A percentile compares a stretch with the other conserved stretches of the same genome.
Conservation (phyloP, 1,140 invertebrate genomes). For the Leptonema lineaticorne region DNA sequence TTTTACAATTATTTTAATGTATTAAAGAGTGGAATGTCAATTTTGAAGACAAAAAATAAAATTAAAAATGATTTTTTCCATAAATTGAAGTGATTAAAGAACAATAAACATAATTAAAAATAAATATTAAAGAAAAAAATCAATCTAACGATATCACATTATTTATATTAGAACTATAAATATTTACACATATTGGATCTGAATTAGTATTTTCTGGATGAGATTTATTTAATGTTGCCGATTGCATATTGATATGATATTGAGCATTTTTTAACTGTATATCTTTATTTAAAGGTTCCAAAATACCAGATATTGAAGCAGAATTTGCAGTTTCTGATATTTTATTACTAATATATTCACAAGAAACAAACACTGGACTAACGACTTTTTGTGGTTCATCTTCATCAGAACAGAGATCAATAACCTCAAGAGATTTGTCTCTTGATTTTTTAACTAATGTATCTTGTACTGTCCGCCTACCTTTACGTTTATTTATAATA, state of each 20-base stretch:
- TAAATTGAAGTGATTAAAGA: no score
- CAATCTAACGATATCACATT: slow-evolving; percentile 37
- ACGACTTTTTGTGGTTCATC: slow-evolving; percentile 53
- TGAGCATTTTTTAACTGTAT: slow-evolving; percentile 27
- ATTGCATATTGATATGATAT: not conserved
- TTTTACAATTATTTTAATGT: no score
- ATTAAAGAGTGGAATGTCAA: no score
- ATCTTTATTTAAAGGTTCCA: slow-evolving; percentile 45
- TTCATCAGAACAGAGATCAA: slow-evolving; percentile 57
- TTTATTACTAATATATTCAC: slow-evolving; percentile 12
- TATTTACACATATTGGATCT: slow-evolving; percentile 21
- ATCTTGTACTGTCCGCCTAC: not conserved
- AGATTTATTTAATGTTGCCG: not conserved
- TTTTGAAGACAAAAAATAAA: not conserved
- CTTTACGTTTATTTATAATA: not conserved
- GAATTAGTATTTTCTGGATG: not conserved
- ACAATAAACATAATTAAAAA: not conserved
- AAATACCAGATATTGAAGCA: slow-evolving; percentile 44
- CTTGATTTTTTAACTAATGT: not conserved
- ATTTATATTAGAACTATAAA: slow-evolving; percentile 23
- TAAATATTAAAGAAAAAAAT: not conserved
- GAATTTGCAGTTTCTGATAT: not conserved
- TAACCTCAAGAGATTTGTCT: slow-evolving; percentile 46
- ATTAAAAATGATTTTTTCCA: not conserved
- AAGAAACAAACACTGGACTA: slow-evolving; percentile 43